Percentiles rank a stretch among this genome's conserved stretches.
Conservation (phyloP, 1,140 invertebrate species). For the Latrodectus geometricus region DNA sequence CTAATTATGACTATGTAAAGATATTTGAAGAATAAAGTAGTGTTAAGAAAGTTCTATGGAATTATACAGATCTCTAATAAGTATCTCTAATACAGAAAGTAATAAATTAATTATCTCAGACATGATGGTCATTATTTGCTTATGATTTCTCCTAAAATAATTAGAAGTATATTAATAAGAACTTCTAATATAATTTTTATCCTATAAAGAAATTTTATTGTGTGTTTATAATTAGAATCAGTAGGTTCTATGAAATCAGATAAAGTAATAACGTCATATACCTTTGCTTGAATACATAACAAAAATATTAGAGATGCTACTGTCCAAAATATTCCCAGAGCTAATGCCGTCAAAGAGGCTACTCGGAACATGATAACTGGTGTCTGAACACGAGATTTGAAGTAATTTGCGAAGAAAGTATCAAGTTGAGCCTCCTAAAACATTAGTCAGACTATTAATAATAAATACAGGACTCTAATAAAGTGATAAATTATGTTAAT, state of each 20-base stretch:
- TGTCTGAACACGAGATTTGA: slow-evolving; percentile 41
- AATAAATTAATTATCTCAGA: too few relatives aligned
- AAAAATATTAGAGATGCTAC: slow-evolving; percentile 4
- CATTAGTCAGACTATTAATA: not conserved
- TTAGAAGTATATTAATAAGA: too few relatives aligned
- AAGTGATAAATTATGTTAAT: not conserved
- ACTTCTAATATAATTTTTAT: too few relatives aligned
- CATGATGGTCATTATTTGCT: too few relatives aligned
- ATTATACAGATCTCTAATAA: too few relatives aligned
- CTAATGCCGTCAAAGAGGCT: not conserved
- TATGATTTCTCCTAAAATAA: too few relatives aligned
- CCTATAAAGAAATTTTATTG: too few relatives aligned
- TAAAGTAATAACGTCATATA: not conserved
- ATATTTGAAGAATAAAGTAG: too few relatives aligned
- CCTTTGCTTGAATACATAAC: slow-evolving; percentile 31
- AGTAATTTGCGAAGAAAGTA: slow-evolving; percentile 43
- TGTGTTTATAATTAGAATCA: too few relatives aligned
- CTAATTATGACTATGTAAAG: too few relatives aligned
- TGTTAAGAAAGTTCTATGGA: too few relatives aligned
- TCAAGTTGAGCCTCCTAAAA: slow-evolving; percentile 50
- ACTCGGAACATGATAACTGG: slow-evolving; percentile 34
- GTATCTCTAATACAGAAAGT: too few relatives aligned
- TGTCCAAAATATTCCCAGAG: slow-evolving; percentile 23
- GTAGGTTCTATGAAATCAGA: not conserved
- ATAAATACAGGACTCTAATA: not conserved